These are phyloP conservation scores for Phataginus tricuspis DNA, from an alignment of 2,797 vertebrate species.

Conservation along the genomic window DNA sequence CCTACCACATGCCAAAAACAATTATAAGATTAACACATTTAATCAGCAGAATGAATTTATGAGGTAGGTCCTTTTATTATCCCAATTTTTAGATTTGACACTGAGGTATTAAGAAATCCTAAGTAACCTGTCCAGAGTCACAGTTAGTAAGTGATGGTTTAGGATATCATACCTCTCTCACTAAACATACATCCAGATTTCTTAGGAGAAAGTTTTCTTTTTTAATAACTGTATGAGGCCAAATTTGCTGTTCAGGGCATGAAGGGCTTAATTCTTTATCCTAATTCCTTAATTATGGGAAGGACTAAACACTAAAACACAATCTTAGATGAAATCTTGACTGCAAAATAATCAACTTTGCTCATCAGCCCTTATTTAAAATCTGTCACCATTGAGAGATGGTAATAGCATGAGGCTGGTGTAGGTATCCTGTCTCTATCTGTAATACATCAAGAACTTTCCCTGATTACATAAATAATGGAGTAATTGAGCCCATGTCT, in stretches of 20 bases:
- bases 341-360: background rate
- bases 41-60: background rate
- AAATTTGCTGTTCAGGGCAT: background rate
- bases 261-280: background rate
- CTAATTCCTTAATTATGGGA: background rate
- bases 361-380: conserved; percentile 39
- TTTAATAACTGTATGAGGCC: background rate
- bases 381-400: background rate
- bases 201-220: background rate
- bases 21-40: background rate
- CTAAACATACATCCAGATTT: background rate
- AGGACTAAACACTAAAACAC: background rate
- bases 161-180: background rate
- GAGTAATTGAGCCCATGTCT: conserved; percentile 78
- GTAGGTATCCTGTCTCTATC: background rate
- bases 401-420: background rate
- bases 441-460: conserved; percentile 66
- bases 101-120: background rate
- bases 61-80: background rate
- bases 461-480: conserved; percentile 83
- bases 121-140: background rate
- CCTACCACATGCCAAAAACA: background rate
- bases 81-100: background rate
- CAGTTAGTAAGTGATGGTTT: background rate
- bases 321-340: background rate